Evolutionary conservation across 2,888 invertebrate genomes (phyloP), one percentile per base, ranked within the genome.

Genomic region (Acleris sparsana): DNA sequence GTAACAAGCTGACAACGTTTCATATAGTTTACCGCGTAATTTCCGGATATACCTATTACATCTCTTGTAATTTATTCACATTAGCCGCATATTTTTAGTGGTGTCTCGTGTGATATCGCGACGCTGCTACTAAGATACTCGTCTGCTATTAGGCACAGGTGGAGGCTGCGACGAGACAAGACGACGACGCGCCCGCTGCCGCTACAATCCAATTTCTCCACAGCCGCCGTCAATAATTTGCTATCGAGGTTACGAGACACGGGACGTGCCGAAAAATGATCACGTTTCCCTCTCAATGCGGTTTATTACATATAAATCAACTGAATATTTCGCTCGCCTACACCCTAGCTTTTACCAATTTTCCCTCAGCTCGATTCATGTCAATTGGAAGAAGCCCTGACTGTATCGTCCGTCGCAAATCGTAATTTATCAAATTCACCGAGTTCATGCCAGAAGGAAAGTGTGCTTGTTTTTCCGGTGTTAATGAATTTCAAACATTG

Each of bases 261-360:
- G 57, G 46, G 17, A 62, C 62, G 66, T 66, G 66, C 52, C 66
- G 57, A 66, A 62, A 64, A 61, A 62, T 53, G 61, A 66, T 57
- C 55, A 60, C 55, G 52, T 56, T 65, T 33, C n/a, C 22, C 46
- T 57, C 46, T 39, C 56, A 57, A 57, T 53, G 46, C n/a, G 62
- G 52, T 55, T 62, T 53, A 57, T 66, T 57, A 57, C 43, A 22
- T n/a, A 51, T 55, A 63, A 46, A 63, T 55, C 48, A 53, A 29
- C 11, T 25, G 29, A 51, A 33, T 53, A 52, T 56, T 46, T 61
- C 44, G n/a, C 46, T 57, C 29, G 18, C 29, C 29, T 5, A 16
- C 11, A 5, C 25, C 11, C 29, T 18, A 58, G 16, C n/a, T 48
- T 39, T 39, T 17, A 17, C 11, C 17, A 33, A 48, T 46, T 46